Conservation (phyloP, 2,888 invertebrate species). For the Drosophila fulvimacula region DNA sequence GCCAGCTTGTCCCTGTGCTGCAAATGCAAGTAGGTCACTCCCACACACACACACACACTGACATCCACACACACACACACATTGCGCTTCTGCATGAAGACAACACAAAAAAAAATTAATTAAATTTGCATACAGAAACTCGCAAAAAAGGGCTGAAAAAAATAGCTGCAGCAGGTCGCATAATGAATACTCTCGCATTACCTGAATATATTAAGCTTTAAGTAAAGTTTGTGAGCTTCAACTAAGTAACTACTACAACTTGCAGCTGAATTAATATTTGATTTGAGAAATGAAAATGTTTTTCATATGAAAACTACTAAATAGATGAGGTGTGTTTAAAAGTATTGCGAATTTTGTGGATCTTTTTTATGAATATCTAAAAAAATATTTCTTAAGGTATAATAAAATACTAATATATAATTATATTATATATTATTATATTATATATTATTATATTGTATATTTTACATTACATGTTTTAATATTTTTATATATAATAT, state of each 20-base stretch:
- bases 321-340: no score
- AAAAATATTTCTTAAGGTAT: no score
- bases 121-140: conserved; percentile 55
- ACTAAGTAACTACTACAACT: not conserved
- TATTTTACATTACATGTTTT: no score
- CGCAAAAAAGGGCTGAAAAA: not conserved
- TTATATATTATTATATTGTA: no score
- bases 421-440: no score
- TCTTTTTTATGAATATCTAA: no score
- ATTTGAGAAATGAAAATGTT: not conserved
- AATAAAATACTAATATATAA: no score
- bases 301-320: not conserved
- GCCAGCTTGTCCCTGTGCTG: conserved; percentile 26
- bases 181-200: conserved; percentile 2
- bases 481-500: no score
- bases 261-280: not conserved
- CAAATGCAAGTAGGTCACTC: conserved; percentile 48
- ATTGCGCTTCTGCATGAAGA: conserved; percentile 3
- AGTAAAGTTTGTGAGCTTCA: not conserved
- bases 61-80: conserved; percentile 1
- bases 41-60: not conserved
- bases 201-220: no score
- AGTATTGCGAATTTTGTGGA: no score
- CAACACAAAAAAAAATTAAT: conserved; percentile 38
- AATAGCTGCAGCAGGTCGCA: not conserved